Evolutionary conservation across 2,888 invertebrate species (phyloP), one percentile per base, ranked within the genome.

Genomic region (Drosophila phalerata): DNA sequence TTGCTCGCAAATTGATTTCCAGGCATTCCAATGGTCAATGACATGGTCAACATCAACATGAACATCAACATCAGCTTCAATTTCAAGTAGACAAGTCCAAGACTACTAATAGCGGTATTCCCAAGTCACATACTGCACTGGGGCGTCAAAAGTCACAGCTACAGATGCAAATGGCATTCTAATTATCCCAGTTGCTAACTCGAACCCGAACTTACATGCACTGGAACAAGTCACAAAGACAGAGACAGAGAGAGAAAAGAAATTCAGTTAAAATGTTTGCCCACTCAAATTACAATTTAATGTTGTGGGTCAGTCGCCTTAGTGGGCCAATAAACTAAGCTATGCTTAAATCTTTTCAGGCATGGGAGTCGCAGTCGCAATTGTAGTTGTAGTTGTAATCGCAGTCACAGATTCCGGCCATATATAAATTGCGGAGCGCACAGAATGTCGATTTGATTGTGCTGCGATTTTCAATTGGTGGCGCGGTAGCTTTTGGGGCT

Each of bases 271-370:
- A 84, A 88, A 86, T 88, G 88, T 83, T 83, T 88, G 84, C 85
- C 81, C 88, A 85, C 88, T 85, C 88, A 88, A 84, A 85, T 88
- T 86, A 85, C 85, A 88, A 85, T 85, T 85, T 88, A 85, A 85
- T 78, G 88, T 86, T 85, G 84, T 88, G 87, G 84, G 84, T 85
- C 84, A 85, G 84, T 63, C 75, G 84, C 84, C 73, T 83, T 88
- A 88, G 84, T 84, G 84, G 84, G 88, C 83, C 84, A 88, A 84
- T 84, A 84, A 84, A 88, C 83, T 79, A 77, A 82, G 85, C 64
- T 66, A 66, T 38, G 65, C 55, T 69, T 56, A 77, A 78, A 60
- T 79, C 66, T 22, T 25, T 51, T 52, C 73, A 45, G 61, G 15
- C 63, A 56, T 77, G 74, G 77, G 81, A 81, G 78, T 75, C 68